Conservation (phyloP, 1,140 invertebrate species). For the Caenorhabditis remanei region DNA sequence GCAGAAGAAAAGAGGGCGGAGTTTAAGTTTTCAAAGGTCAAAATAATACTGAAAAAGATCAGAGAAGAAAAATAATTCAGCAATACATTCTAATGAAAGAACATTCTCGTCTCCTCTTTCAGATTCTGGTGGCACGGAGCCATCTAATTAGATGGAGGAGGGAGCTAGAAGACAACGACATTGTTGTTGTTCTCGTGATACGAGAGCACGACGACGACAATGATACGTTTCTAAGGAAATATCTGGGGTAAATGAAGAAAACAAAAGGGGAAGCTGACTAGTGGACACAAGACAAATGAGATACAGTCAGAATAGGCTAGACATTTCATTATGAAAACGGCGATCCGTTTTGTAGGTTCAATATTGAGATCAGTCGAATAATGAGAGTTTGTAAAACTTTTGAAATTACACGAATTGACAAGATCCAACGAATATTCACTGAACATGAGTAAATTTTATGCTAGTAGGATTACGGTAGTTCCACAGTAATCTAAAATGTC, state of each 20-base stretch:
- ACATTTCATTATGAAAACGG: too few relatives aligned
- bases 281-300: neutral
- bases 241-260: neutral
- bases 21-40: neutral
- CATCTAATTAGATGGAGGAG: conserved; percentile 16
- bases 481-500: too few relatives aligned
- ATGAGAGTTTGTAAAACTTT: too few relatives aligned
- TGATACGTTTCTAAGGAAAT: conserved; percentile 19
- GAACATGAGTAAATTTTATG: too few relatives aligned
- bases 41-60: neutral
- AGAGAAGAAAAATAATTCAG: neutral
- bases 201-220: neutral
- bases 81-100: conserved; percentile 2
- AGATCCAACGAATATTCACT: too few relatives aligned
- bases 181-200: conserved; percentile 14
- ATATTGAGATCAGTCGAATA: too few relatives aligned
- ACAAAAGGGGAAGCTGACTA: neutral
- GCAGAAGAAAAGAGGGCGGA: neutral
- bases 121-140: neutral
- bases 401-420: too few relatives aligned
- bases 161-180: too few relatives aligned
- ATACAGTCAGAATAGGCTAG: neutral
- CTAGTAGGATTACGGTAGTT: too few relatives aligned
- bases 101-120: neutral
- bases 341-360: too few relatives aligned